Base-by-base conservation (phyloP, 2,113 vertebrate genomes). In the Aramus guarauna region DNA sequence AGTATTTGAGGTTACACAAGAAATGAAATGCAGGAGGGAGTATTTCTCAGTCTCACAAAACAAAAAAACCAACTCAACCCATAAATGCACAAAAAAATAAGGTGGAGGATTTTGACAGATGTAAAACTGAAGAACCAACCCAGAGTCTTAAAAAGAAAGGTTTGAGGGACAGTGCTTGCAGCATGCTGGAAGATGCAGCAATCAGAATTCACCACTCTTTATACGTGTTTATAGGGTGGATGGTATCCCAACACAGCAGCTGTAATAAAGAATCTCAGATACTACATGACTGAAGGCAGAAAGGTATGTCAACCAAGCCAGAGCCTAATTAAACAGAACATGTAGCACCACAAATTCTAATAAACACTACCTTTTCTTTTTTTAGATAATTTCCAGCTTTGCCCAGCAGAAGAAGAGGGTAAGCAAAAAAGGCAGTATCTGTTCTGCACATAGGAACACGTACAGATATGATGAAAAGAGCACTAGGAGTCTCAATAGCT, bases 11-110 rank as follows among this genome's bases (percentile, higher is more conserved):
- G 29, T 63, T 37, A 68, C 1, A 7, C 3, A 66, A 52, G 30
- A 66, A 77, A 43, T 39, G 4, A 69, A 89, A 90, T 0, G 0
- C 6, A 17, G 34, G 34, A 84, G 10, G 36, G 32, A 37, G 19
- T 26, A 39, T 15, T 52, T 52, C 30, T 24, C 52, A 11, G 16
- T 41, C 6, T 13, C 69, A 52, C 15, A 41, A 64, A 20, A 10
- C n/a, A 71, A 8, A 56, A 6, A 52, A 39, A 14, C 2, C 6
- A 11, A 13, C 11, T 5, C 20, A 62, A 52, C 1, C 2, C 37
- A 80, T 3, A 52, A 53, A 34, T 2, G 3, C 64, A 43, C 4
- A 39, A 60, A 45, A 62, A 32, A 30, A 22, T 1, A 47, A 41
- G 3, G 27, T 3, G 21, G n/a, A 47, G 19, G 3, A 26, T n/a